Evolutionary conservation across 1,140 invertebrate species (phyloP), one percentile per base, ranked within the genome.

Genomic region (Drosophila tropicalis): DNA sequence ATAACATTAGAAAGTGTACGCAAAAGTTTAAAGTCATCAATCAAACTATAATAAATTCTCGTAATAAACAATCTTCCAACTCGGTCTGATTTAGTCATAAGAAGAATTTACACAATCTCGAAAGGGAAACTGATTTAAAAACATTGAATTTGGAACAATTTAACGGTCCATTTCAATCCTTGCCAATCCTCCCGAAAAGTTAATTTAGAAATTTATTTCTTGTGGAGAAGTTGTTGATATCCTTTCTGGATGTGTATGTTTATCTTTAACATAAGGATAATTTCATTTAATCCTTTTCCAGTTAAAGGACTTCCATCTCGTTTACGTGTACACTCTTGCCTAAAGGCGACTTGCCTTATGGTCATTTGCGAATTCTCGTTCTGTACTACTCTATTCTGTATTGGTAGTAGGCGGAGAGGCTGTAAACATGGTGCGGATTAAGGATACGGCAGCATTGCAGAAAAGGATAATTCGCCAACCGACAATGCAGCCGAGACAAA

Each of bases 231-330:
- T 25, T 25, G 3, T 25, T 25, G 22, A 66, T 60, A 62, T 69
- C 72, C 47, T 19, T 39, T 40, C 55, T 83, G 58, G 55, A 62
- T 65, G 65, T 91, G 84, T 90, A 29, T 29, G 85, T 90, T 91
- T 91, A 91, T 85, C 74, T 86, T 85, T 58, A 69, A 86, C 86
- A 91, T 91, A 85, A 91, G 90, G 81, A 90, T 91, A 87, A 91
- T 90, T 75, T 69, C 72, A 86, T 74, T 73, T 69, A 81, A 90
- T 83, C 81, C 90, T 67, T 73, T 84, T 91, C 89, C 76, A 72
- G 73, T 67, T 76, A 90, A 85, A 72, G 64, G 78, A 15, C 25
- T 39, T 29, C 25, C 47, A 51, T 54, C 22, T 58, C 47, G 68
- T 75, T 76, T 62, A 47, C 36, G 10, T n/a, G 3, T 40, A 51